Conservation (phyloP, 1,140 invertebrate species). For the Lasioglossum baleicum region DNA sequence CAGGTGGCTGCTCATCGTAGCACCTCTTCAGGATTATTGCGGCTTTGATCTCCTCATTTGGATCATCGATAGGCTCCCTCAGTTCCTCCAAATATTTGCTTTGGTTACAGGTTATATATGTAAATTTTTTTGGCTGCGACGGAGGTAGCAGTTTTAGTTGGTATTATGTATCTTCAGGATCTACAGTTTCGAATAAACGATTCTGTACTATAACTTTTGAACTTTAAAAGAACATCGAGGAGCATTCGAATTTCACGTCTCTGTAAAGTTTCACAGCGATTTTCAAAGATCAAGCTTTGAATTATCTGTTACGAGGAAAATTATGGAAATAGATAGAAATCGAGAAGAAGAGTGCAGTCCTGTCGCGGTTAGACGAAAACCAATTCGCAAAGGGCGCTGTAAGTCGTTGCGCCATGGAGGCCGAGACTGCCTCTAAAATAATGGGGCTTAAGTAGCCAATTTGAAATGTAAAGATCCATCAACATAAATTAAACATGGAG, state of each 20-base stretch:
- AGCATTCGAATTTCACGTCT: constrained; percentile 38
- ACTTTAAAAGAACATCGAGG: too few relatives aligned
- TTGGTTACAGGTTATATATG: not conserved
- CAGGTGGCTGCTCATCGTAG: not conserved
- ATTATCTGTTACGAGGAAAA: constrained; percentile 76
- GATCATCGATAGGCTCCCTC: not conserved
- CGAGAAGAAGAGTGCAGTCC: constrained; percentile 62
- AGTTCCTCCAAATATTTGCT: not conserved
- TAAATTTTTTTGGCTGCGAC: not conserved
- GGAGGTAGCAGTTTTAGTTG: not conserved
- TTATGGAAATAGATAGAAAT: constrained; percentile 78
- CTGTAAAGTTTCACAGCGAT: constrained; percentile 53
- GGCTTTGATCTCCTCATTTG: too few relatives aligned
- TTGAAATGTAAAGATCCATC: constrained; percentile 71
- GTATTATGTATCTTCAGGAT: too few relatives aligned
- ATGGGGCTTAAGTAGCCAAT: constrained; percentile 68
- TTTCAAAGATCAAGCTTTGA: constrained; percentile 49
- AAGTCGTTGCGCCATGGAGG: constrained; percentile 35
- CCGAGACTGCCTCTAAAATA: constrained; percentile 62
- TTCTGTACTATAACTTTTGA: not conserved
- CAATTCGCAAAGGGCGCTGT: constrained; percentile 49
- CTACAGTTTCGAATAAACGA: not conserved
- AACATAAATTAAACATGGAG: constrained; percentile 70
- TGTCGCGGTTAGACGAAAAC: constrained; percentile 37
- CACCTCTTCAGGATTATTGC: not conserved